Conservation (phyloP, 2,888 invertebrate species). For the Drosophila macrospina region DNA sequence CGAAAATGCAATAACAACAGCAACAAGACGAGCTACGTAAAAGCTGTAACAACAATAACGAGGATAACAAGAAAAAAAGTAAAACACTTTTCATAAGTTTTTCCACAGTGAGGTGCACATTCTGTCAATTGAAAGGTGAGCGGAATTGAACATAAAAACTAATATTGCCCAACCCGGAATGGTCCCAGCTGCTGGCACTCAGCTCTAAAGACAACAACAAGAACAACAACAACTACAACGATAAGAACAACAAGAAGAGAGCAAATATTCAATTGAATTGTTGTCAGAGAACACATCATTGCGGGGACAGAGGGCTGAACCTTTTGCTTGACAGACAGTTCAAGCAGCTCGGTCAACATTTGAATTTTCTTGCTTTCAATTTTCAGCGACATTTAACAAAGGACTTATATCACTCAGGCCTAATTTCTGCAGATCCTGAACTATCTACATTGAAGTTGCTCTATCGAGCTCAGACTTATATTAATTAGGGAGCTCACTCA, state of each 20-base stretch:
- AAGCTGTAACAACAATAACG: constrained; percentile 6
- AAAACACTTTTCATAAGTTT: constrained; percentile 53
- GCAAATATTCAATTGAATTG: constrained; percentile 47
- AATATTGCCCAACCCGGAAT: constrained; percentile 45
- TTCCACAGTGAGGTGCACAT: constrained; percentile 22
- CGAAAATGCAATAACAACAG: constrained; percentile 14
- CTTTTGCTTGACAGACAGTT: constrained; percentile 11
- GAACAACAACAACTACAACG: background rate
- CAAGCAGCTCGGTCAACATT: constrained; percentile 26
- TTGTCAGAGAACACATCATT: constrained; percentile 12
- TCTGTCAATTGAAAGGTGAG: constrained; percentile 49
- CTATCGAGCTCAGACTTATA: constrained; percentile 10
- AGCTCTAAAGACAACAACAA: constrained; percentile 12
- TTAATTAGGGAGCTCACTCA: constrained; percentile 55
- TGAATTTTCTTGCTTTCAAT: constrained; percentile 33
- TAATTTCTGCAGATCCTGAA: background rate
- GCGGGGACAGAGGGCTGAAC: background rate
- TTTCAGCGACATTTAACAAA: constrained; percentile 25
- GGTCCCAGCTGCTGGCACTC: constrained; percentile 63
- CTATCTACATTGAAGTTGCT: background rate
- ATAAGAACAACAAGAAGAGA: constrained; percentile 1
- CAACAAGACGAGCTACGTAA: background rate
- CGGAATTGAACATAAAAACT: constrained; percentile 69
- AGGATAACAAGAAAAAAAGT: constrained; percentile 1
- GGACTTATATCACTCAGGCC: background rate